Percentiles rank a stretch among this genome's conserved stretches.
Evolutionary conservation across 2,888 invertebrate genomes (phyloP).

Genomic region (Sinohyriopsis cumingii): DNA sequence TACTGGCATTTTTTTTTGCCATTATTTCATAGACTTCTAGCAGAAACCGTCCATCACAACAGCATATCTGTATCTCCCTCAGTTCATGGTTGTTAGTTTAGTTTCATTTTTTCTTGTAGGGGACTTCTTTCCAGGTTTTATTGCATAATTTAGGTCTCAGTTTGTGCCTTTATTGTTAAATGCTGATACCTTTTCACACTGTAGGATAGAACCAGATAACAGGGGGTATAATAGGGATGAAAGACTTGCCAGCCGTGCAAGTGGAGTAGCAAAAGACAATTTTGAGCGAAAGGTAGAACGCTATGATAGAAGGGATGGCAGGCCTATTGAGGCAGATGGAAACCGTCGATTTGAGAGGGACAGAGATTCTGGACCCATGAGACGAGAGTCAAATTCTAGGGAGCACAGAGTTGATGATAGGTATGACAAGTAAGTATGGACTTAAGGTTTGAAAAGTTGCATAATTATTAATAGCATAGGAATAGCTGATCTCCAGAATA

Average conservation of each 20-base stretch:
- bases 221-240: neutral
- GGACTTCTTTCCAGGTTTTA: too few relatives aligned
- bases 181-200: neutral
- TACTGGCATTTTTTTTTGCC: too few relatives aligned
- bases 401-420: slow-evolving; percentile 29
- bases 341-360: slow-evolving; percentile 11
- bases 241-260: neutral
- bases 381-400: slow-evolving; percentile 31
- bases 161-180: too few relatives aligned
- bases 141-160: too few relatives aligned
- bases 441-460: neutral
- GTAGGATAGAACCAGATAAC: slow-evolving; percentile 16
- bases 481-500: too few relatives aligned
- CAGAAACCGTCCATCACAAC: too few relatives aligned
- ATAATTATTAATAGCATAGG: too few relatives aligned
- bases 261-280: slow-evolving; percentile 8
- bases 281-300: slow-evolving; percentile 42
- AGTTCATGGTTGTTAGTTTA: too few relatives aligned
- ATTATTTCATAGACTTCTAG: too few relatives aligned
- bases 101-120: too few relatives aligned
- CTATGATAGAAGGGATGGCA: slow-evolving; percentile 45
- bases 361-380: slow-evolving; percentile 26
- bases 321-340: slow-evolving; percentile 8
- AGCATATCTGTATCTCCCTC: too few relatives aligned
- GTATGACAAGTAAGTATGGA: slow-evolving; percentile 26